Percentiles rank a stretch among this genome's conserved stretches.
These are phyloP conservation scores for Argyrosomus japonicus DNA, from an alignment of 2,113 vertebrate species.

Conservation along the genomic window DNA sequence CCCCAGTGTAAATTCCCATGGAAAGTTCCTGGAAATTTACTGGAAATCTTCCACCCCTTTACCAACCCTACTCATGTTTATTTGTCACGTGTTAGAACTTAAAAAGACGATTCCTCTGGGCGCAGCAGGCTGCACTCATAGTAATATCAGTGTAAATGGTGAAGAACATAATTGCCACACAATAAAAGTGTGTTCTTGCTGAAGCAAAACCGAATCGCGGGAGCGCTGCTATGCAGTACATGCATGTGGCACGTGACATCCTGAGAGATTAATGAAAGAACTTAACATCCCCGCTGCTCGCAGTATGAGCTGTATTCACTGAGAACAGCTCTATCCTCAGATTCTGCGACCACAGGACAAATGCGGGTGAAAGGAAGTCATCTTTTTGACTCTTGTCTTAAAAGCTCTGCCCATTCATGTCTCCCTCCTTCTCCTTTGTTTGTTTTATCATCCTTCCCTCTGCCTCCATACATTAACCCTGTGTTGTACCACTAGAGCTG, in stretches of 20 bases:
- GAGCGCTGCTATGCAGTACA: slow-evolving; percentile 3
- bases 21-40: too few relatives aligned
- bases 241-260: slow-evolving; percentile 33
- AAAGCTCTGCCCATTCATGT: slow-evolving; percentile 44
- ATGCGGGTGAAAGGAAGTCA: slow-evolving; percentile 53
- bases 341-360: slow-evolving; percentile 51
- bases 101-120: slow-evolving; percentile 18
- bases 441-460: slow-evolving; percentile 25
- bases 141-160: slow-evolving; percentile 15
- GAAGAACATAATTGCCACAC: neutral
- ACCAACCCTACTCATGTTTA: too few relatives aligned
- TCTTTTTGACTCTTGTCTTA: slow-evolving; percentile 39
- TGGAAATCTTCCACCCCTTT: too few relatives aligned
- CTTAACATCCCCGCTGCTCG: slow-evolving; percentile 3
- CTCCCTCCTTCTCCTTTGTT: slow-evolving; percentile 29
- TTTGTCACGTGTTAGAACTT: slow-evolving; percentile 15
- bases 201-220: slow-evolving; percentile 14
- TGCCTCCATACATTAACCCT: slow-evolving; percentile 45
- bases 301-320: slow-evolving; percentile 24
- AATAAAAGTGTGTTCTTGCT: neutral
- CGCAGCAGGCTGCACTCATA: neutral
- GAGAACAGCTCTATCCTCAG: slow-evolving; percentile 48
- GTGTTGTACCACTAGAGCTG: slow-evolving; percentile 10
- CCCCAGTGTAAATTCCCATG: too few relatives aligned
- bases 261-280: slow-evolving; percentile 42